Base-by-base conservation (phyloP, 2,797 vertebrate genomes). In the Phalanger gymnotis region DNA sequence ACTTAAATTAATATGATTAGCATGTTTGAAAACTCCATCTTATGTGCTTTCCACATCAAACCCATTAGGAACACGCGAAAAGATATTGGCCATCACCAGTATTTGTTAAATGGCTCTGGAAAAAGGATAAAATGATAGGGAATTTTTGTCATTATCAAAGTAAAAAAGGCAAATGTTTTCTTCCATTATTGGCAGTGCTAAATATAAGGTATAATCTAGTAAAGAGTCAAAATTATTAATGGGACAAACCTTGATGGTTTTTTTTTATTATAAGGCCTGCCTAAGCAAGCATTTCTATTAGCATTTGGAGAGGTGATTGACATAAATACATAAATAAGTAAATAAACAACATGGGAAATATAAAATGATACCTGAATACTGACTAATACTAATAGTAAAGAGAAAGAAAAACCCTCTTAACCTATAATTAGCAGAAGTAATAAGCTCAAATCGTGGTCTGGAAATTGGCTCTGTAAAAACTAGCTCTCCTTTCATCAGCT, bases 251-350 rank as follows among this genome's bases (percentile, higher is more conserved):
- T 53, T 93, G 81, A 51, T 56, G 3, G 11, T 9, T 93, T 92
- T 94, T 94, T 27, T 66, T 94, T 95, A 12, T 92, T 54, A 87
- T 87, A 87, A 87, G 40, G 73, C 73, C 40, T 47, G 22, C 40
- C 3, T 87, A 87, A 91, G 12, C 16, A 92, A 25, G 3, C 40
- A 53, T 16, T 34, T 56, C 54, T 90, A 93, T 1, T 55, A 52
- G 89, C 93, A 93, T 3, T 34, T 51, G 94, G 91, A 94, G 93
- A 94, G 25, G 34, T 97, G 90, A 96, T 89, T 97, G 89, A 96
- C 90, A 95, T 73, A 95, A 96, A 87, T 25, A 94, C 34, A 90
- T 25, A 90, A 5, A n/a, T 11, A 94, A 93, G 54, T 96, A 92
- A 81, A 81, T 81, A 47, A 87, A 47, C n/a, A 81, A 47, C 40